Percentiles rank a stretch among this genome's conserved stretches.
Evolutionary conservation across 1,140 invertebrate species (phyloP).

Genomic region (Drosophila parvula): DNA sequence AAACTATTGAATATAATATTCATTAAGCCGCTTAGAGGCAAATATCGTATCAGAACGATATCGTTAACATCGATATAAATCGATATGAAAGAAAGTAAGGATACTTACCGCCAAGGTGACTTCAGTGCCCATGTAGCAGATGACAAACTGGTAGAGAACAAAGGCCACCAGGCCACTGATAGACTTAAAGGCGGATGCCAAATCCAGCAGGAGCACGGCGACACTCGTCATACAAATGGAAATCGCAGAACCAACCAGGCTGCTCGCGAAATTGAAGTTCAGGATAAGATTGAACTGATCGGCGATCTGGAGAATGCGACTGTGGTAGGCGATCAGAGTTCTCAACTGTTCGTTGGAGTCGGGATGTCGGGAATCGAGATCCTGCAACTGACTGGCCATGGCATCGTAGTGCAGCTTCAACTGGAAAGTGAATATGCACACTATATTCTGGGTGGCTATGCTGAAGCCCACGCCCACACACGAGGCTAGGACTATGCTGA

Average conservation of each 20-base stretch:
- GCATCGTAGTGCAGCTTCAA: constrained; percentile 72
- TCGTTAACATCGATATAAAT: neutral
- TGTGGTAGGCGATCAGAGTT: constrained; percentile 57
- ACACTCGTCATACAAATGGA: constrained; percentile 72
- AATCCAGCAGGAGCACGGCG: constrained; percentile 65
- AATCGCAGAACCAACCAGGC: constrained; percentile 61
- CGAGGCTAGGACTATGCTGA: constrained; percentile 51
- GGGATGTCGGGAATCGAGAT: constrained; percentile 38
- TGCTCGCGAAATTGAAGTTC: constrained; percentile 61
- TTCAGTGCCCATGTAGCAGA: constrained; percentile 58
- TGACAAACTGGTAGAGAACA: constrained; percentile 51
- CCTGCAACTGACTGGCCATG: constrained; percentile 36
- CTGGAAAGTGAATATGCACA: constrained; percentile 68
- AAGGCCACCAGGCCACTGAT: constrained; percentile 55
- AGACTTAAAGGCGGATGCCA: constrained; percentile 53
- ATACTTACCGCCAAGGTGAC: constrained; percentile 56
- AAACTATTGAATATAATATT: no score
- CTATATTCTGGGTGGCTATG: constrained; percentile 50
- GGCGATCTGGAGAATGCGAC: constrained; percentile 37
- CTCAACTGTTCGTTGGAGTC: constrained; percentile 51
- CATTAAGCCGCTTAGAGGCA: no score
- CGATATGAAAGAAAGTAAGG: no score
- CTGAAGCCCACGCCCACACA: constrained; percentile 62
- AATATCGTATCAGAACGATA: neutral
- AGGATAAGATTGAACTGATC: constrained; percentile 57